Percentiles rank a stretch among this genome's conserved stretches.
Conservation (phyloP, 2,113 vertebrate genomes). For the Natator depressus region DNA sequence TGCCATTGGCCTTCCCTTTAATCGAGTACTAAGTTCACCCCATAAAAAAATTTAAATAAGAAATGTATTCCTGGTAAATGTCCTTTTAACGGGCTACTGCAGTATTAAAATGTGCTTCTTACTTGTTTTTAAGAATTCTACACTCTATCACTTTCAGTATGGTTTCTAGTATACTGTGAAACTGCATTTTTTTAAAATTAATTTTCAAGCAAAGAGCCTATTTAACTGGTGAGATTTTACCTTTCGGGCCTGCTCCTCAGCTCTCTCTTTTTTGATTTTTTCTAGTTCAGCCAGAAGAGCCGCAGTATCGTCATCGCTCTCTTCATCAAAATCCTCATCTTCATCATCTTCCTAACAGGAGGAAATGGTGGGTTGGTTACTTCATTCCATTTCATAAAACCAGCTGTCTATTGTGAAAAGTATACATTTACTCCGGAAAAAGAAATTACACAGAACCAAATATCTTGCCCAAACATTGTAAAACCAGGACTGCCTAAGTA, state of each 20-base stretch:
- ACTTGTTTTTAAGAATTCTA: background rate
- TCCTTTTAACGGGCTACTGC: background rate
- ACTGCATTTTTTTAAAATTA: background rate
- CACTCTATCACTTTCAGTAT: background rate
- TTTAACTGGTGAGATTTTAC: constrained; percentile 70
- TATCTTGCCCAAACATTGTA: background rate
- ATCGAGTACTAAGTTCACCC: background rate
- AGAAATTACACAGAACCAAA: background rate
- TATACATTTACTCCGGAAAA: background rate
- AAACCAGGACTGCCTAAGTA: background rate
- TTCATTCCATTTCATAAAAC: background rate
- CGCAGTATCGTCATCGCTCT: constrained; percentile 95
- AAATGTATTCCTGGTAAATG: background rate
- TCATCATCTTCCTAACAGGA: constrained; percentile 81
- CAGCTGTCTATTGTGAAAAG: background rate
- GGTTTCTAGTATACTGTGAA: background rate
- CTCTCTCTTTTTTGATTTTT: constrained; percentile 97
- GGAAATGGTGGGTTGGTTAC: background rate
- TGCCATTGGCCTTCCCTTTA: background rate
- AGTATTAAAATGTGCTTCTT: background rate
- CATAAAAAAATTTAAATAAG: background rate
- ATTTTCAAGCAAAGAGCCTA: background rate
- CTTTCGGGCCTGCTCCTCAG: constrained; percentile 96
- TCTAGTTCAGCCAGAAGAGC: constrained; percentile 96
- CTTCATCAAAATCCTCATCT: constrained; percentile 91